phyloP scores from a whole-genome alignment of 2,797 vertebrate genomes.

The Meriones psammophilus region DNA sequence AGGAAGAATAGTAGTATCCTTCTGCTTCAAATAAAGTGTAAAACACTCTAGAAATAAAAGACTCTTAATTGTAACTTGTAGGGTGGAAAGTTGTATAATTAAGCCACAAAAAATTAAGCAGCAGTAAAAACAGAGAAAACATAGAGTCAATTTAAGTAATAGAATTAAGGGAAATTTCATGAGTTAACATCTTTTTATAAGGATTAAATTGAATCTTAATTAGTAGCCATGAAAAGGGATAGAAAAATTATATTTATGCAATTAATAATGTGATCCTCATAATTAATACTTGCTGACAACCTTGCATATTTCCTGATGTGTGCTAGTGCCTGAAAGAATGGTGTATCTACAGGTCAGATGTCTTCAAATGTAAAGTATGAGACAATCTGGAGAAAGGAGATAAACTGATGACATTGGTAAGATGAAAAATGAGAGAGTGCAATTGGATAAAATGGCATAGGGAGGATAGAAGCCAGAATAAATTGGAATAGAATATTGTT shows the following conservation, averaged over 20 bases:
- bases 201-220: background rate
- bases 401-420: background rate
- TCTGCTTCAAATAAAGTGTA: background rate
- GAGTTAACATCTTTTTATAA: conserved; percentile 39
- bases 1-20: background rate
- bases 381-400: background rate
- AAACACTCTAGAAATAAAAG: background rate
- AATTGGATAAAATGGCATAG: background rate
- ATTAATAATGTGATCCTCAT: background rate
- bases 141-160: conserved; percentile 13
- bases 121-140: background rate
- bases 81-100: background rate
- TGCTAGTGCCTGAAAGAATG: background rate
- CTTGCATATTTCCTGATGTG: background rate
- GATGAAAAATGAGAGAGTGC: background rate
- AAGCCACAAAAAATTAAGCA: background rate
- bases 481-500: background rate
- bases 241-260: background rate
- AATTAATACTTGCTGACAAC: background rate
- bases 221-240: background rate
- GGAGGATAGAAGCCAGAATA: background rate
- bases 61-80: conserved; percentile 17
- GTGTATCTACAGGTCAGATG: background rate
- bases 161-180: conserved; percentile 46
- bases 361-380: background rate